These are phyloP conservation scores for Chunga burmeisteri DNA, from an alignment of 2,113 vertebrate genomes.

Conservation along the genomic window DNA sequence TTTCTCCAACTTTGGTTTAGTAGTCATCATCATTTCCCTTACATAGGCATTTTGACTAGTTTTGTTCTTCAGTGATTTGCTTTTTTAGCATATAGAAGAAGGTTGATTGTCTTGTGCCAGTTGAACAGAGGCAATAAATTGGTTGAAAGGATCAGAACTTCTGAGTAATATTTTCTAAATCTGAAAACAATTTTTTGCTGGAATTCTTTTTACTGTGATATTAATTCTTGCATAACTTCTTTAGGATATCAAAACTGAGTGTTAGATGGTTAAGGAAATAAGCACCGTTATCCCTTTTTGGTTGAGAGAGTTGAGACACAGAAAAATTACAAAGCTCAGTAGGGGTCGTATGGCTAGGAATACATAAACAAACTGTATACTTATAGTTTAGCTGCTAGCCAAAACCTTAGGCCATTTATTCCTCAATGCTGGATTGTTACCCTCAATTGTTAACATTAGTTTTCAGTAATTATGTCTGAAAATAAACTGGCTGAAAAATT, in stretches of 20 bases:
- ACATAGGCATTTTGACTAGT: slow-evolving; percentile 4
- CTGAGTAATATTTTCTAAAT: background rate
- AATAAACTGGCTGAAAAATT: background rate
- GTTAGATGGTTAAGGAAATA: background rate
- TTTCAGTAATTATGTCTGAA: background rate
- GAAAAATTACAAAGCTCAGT: background rate
- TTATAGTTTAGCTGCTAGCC: background rate
- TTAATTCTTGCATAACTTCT: background rate
- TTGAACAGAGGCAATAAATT: background rate
- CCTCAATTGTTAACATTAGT: background rate
- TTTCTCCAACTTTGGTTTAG: background rate
- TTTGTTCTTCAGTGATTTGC: background rate
- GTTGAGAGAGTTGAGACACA: background rate
- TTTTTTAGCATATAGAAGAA: background rate
- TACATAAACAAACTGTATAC: background rate
- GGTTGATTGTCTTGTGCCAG: background rate
- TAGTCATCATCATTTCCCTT: slow-evolving; percentile 1
- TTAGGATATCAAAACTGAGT: background rate
- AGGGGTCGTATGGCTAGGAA: background rate
- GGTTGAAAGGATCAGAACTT: background rate
- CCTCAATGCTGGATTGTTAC: background rate
- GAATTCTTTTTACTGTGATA: background rate
- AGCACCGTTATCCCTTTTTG: background rate
- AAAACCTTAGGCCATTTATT: background rate
- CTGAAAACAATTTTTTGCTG: background rate